These are phyloP conservation scores for Enteromius thamalakanensis DNA, from an alignment of 2,797 vertebrate genomes.

Conservation along the genomic window DNA sequence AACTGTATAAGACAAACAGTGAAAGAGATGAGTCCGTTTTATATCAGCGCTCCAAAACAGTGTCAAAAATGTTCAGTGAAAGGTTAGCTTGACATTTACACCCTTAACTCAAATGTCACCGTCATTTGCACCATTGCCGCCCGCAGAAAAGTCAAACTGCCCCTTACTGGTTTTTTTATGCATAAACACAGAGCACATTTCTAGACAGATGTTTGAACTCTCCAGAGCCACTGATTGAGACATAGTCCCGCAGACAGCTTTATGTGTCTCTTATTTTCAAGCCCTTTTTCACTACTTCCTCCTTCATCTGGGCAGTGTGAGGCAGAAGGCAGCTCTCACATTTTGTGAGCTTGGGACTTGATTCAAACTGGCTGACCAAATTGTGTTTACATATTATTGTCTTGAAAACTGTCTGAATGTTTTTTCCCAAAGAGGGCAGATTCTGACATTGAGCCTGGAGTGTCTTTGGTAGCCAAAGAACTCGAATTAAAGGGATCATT, in stretches of 20 bases:
- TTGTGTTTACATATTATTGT: conserved; percentile 26
- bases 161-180: conserved; percentile 2
- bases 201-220: conserved; percentile 44
- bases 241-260: conserved; percentile 64
- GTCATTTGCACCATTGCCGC: background rate
- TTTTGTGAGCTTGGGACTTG: conserved; percentile 58
- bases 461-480: no score
- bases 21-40: conserved; percentile 18
- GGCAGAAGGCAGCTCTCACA: conserved; percentile 46
- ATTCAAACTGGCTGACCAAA: conserved; percentile 15
- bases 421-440: conserved; percentile 1
- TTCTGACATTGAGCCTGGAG: conserved; percentile 23
- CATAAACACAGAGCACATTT: conserved; percentile 45
- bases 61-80: conserved; percentile 25
- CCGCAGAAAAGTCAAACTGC: background rate
- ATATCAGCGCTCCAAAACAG: conserved; percentile 3
- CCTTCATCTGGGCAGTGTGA: no score
- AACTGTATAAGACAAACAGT: conserved; percentile 77
- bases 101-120: conserved; percentile 21
- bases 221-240: conserved; percentile 48
- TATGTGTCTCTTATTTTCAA: conserved; percentile 65
- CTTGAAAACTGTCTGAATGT: background rate
- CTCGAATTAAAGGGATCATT: conserved; percentile 9
- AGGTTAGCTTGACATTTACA: conserved; percentile 39
- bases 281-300: conserved; percentile 62